Percentiles rank a stretch among this genome's conserved stretches.
phyloP scores from a whole-genome alignment of 1,140 invertebrate genomes.

The Drosophila subobscura region DNA sequence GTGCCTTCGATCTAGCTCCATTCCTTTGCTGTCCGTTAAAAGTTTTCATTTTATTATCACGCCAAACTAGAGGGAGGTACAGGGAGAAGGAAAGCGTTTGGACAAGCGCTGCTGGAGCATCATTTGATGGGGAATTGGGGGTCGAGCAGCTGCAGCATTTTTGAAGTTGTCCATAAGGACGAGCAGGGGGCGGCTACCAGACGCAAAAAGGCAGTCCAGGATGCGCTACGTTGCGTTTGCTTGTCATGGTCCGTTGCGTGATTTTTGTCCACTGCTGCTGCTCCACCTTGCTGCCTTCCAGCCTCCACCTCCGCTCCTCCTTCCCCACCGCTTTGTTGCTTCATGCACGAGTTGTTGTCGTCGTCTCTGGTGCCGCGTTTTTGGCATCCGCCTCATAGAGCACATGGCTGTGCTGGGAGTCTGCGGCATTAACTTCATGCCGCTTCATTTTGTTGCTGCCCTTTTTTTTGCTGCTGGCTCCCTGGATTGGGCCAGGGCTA shows the following conservation, averaged over 20 bases:
- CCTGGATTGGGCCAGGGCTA: slow-evolving; percentile 40
- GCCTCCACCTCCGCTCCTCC: slow-evolving; percentile 13
- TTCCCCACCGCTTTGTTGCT: slow-evolving; percentile 21
- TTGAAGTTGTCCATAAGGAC: slow-evolving; percentile 60
- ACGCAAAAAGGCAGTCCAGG: slow-evolving; percentile 59
- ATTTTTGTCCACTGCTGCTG: slow-evolving; percentile 58
- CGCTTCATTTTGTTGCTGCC: slow-evolving; percentile 56
- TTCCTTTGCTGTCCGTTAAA: slow-evolving; percentile 56
- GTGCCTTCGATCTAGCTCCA: slow-evolving; percentile 25
- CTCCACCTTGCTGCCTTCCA: not conserved
- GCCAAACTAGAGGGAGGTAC: slow-evolving; percentile 40
- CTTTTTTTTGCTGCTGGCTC: slow-evolving; percentile 27
- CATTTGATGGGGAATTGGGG: not conserved
- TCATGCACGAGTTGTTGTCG: slow-evolving; percentile 76
- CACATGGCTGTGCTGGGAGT: slow-evolving; percentile 48
- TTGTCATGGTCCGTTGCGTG: slow-evolving; percentile 80
- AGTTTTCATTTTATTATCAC: slow-evolving; percentile 81
- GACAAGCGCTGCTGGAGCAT: too few species aligned
- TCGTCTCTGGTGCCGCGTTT: slow-evolving; percentile 26
- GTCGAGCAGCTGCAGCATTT: slow-evolving; percentile 66
- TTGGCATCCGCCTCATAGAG: slow-evolving; percentile 57
- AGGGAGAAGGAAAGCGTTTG: not conserved
- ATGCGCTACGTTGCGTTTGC: slow-evolving; percentile 81
- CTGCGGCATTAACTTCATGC: slow-evolving; percentile 62
- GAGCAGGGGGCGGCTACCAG: slow-evolving; percentile 9